Percentiles rank a stretch among this genome's conserved stretches.
These are phyloP conservation scores for Pelosia muscerda DNA, from an alignment of 2,888 invertebrate genomes.

Conservation along the genomic window DNA sequence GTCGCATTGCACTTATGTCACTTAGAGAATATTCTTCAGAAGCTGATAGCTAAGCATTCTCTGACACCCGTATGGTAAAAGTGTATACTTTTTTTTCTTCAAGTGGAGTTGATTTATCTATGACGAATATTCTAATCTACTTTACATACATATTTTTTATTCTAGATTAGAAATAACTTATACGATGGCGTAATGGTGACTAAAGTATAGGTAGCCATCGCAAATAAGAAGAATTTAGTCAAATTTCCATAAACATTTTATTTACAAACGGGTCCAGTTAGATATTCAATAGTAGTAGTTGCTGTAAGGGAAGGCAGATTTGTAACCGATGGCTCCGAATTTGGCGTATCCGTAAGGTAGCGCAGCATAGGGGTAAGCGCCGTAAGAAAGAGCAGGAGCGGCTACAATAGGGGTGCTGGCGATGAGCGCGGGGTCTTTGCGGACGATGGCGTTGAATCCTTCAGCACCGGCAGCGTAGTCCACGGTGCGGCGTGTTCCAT, in stretches of 20 bases:
- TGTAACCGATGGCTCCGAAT: slow-evolving; percentile 32
- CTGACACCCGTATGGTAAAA: no score
- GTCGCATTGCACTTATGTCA: no score
- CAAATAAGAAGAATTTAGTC: background rate
- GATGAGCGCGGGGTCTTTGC: background rate
- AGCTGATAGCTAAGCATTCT: no score
- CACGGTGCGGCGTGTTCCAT: slow-evolving; percentile 83
- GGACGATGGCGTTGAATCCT: background rate
- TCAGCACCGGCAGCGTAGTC: slow-evolving; percentile 70
- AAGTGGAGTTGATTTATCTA: no score
- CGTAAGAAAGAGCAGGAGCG: slow-evolving; percentile 28
- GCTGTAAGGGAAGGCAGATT: slow-evolving; percentile 41
- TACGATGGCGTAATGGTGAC: no score
- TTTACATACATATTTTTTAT: no score
- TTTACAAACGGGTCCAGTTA: slow-evolving; percentile 30
- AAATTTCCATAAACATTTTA: slow-evolving; percentile 37
- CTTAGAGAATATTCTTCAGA: no score
- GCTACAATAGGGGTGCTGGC: background rate
- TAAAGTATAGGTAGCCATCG: background rate
- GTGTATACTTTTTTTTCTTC: no score
- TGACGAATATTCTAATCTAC: no score
- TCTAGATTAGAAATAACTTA: no score
- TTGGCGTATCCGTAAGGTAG: slow-evolving; percentile 23
- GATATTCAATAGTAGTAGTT: slow-evolving; percentile 44
- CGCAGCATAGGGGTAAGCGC: slow-evolving; percentile 19